phyloP scores from a whole-genome alignment of 2,888 invertebrate genomes.

The Diarsia rubi region DNA sequence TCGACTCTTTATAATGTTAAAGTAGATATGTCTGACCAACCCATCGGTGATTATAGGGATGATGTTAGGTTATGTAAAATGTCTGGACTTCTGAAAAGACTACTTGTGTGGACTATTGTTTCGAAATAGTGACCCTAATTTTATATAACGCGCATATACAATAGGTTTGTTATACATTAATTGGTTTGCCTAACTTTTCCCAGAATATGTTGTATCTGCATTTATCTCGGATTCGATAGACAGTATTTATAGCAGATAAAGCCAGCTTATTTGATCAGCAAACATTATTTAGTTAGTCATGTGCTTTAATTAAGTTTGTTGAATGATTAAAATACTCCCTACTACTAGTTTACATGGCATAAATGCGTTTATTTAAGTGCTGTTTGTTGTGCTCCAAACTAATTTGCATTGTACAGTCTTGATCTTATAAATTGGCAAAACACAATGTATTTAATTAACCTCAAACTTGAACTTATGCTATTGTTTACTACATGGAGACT shows the following conservation, averaged over 20 bases:
- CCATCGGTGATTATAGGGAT: too few relatives aligned
- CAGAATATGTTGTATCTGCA: constrained; percentile 3
- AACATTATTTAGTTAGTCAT: constrained; percentile 14
- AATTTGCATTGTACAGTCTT: constrained; percentile 21
- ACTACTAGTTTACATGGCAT: constrained; percentile 22
- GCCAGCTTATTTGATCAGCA: constrained; percentile 27
- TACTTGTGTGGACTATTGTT: not conserved
- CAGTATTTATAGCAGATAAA: constrained; percentile 28
- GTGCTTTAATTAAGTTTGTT: constrained; percentile 37
- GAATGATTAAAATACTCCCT: constrained; percentile 23
- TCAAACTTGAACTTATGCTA: not conserved
- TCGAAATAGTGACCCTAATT: not conserved
- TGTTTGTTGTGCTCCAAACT: not conserved
- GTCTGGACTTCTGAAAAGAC: not conserved
- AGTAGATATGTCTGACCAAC: too few relatives aligned
- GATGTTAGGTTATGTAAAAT: not conserved
- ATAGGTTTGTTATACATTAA: not conserved
- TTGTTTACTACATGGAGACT: not conserved
- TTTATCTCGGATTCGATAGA: not conserved
- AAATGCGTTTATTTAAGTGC: constrained; percentile 10
- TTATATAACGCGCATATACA: not conserved
- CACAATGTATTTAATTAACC: not conserved
- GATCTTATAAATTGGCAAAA: not conserved
- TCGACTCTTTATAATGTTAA: too few relatives aligned
- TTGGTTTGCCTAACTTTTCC: not conserved